A percentile compares a stretch with the other conserved stretches of the same genome.
These are phyloP conservation scores for Macrostomum cliftonense DNA, from an alignment of 2,888 invertebrate species.

Conservation along the genomic window DNA sequence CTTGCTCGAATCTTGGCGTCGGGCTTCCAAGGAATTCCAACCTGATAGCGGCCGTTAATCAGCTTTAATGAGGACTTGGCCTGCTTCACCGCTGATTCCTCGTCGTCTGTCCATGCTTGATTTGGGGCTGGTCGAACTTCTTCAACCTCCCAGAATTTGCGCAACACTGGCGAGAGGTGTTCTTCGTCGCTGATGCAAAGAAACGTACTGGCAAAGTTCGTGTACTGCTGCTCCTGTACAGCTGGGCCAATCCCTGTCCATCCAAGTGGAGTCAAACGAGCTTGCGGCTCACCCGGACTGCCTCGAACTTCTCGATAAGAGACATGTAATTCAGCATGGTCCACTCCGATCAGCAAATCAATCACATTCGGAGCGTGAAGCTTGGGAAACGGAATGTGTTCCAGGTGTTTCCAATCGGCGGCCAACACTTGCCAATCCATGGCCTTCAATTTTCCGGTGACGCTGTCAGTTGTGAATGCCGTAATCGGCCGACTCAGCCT, in stretches of 20 bases:
- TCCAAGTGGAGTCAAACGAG: constrained; percentile 5
- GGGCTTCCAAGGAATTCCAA: constrained; percentile 4
- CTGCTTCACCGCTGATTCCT: background rate
- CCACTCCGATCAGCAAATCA: constrained; percentile 8
- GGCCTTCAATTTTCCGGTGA: background rate
- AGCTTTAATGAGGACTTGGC: constrained; percentile 1
- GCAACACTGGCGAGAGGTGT: background rate
- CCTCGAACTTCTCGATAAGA: background rate
- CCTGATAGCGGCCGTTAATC: background rate
- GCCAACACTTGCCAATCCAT: constrained; percentile 1
- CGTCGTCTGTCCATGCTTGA: too few relatives aligned
- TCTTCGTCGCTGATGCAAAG: too few relatives aligned
- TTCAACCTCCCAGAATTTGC: constrained; percentile 3
- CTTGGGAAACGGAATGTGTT: constrained; percentile 1
- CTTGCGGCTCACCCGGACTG: background rate
- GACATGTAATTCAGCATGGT: constrained; percentile 2
- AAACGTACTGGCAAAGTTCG: too few relatives aligned
- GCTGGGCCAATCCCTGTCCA: constrained; percentile 4
- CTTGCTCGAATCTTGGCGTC: background rate
- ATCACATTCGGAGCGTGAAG: background rate
- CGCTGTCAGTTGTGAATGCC: constrained; percentile 3
- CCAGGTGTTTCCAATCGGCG: constrained; percentile 2
- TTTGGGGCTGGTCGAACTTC: background rate
- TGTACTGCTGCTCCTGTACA: too few relatives aligned
- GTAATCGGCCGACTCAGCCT: background rate